A percentile compares a stretch with the other conserved stretches of the same genome.
Conservation (phyloP, 2,888 invertebrate genomes). For the Xestoiulus laeticollis region DNA sequence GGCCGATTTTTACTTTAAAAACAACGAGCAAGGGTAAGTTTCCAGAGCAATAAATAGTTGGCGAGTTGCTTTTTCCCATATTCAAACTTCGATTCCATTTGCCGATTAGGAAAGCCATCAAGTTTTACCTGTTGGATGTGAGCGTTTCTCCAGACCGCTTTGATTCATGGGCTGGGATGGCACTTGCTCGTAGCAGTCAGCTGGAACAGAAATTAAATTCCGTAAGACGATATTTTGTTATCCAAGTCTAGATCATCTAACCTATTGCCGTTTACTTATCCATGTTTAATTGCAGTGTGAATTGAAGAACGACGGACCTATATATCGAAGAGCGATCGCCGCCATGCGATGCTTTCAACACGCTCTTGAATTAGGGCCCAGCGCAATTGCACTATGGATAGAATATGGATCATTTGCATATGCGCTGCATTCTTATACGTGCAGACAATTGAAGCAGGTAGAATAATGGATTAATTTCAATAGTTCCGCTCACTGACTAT, state of each 20-base stretch:
- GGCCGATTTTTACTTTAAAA: constrained; percentile 92
- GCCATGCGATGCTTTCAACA: constrained; percentile 83
- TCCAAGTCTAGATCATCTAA: not conserved
- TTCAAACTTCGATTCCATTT: not conserved
- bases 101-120: constrained; percentile 71
- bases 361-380: constrained; percentile 78
- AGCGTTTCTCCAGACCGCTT: constrained; percentile 80
- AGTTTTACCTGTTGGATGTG: constrained; percentile 84
- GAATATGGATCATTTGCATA: constrained; percentile 93
- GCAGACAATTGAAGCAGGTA: constrained; percentile 83
- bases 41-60: not conserved
- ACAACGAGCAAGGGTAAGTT: constrained; percentile 71
- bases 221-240: constrained; percentile 60
- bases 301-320: constrained; percentile 61
- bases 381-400: constrained; percentile 82
- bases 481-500: no score
- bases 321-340: constrained; percentile 62
- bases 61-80: not conserved
- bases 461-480: not conserved
- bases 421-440: constrained; percentile 88
- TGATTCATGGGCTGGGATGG: constrained; percentile 93
- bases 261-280: not conserved
- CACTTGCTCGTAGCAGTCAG: constrained; percentile 72
- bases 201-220: constrained; percentile 84
- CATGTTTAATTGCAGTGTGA: constrained; percentile 58